phyloP scores from a whole-genome alignment of 2,888 invertebrate species.

The Eupithecia subfuscata region DNA sequence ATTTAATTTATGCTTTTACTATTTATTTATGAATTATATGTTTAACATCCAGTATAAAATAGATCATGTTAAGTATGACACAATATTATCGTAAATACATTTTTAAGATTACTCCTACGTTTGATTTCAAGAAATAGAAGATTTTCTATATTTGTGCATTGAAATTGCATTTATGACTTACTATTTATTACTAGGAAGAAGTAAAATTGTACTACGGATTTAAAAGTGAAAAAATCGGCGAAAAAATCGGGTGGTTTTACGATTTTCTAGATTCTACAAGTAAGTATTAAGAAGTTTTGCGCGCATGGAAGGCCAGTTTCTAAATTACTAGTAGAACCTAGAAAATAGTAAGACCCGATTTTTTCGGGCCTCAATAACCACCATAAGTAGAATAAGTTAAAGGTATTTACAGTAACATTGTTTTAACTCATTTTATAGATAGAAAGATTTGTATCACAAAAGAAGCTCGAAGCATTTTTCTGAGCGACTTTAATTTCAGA shows the following conservation, averaged over 20 bases:
- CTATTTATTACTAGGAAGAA: constrained; percentile 21
- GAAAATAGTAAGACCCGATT: no score
- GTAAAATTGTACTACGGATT: constrained; percentile 41
- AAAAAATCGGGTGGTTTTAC: no score
- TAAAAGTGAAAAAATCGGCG: no score
- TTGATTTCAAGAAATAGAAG: constrained; percentile 18
- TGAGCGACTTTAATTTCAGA: not conserved
- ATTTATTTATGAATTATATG: not conserved
- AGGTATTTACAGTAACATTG: constrained; percentile 53
- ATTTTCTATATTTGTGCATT: constrained; percentile 30
- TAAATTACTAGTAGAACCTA: no score
- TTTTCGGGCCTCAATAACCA: no score
- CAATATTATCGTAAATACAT: not conserved
- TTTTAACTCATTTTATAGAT: constrained; percentile 15
- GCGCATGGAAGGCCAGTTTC: no score
- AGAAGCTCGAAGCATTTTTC: constrained; percentile 5
- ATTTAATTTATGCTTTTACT: constrained; percentile 14
- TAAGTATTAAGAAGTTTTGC: no score
- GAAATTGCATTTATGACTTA: constrained; percentile 31
- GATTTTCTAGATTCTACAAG: no score
- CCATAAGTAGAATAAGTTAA: constrained; percentile 51
- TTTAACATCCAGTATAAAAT: constrained; percentile 8
- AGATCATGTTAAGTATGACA: constrained; percentile 8
- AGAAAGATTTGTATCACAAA: not conserved
- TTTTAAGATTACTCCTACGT: constrained; percentile 8